Percentiles rank a stretch among this genome's conserved stretches.
Conservation (phyloP, 2,888 invertebrate species). For the Hypolimnas misippus region DNA sequence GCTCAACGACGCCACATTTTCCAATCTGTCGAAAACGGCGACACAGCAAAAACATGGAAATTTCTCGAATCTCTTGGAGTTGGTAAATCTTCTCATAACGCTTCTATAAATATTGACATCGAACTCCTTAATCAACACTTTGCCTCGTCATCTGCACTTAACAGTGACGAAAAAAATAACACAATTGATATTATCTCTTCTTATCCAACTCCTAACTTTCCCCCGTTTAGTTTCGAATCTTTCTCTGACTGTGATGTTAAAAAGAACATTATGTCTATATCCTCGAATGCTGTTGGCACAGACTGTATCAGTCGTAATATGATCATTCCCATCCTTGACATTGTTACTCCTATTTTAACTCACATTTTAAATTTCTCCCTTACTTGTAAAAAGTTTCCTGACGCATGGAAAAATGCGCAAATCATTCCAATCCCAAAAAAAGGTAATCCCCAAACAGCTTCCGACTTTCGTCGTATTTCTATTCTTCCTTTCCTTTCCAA, state of each 20-base stretch:
- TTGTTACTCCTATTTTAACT: not conserved
- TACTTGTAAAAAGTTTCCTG: constrained; percentile 1
- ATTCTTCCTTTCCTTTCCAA: not conserved
- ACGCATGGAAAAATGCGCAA: not conserved
- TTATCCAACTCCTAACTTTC: not conserved
- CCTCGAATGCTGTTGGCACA: not conserved
- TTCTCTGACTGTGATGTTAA: not conserved
- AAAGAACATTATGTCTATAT: not conserved
- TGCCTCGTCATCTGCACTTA: not conserved
- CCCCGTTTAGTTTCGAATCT: not conserved
- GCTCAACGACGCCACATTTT: too few species aligned
- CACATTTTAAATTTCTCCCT: not conserved
- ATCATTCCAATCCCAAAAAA: not conserved
- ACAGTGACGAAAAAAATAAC: not conserved
- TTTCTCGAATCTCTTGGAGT: constrained; percentile 20
- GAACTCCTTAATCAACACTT: constrained; percentile 16
- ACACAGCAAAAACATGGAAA: constrained; percentile 15
- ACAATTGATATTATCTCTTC: constrained; percentile 1
- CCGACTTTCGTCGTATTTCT: not conserved
- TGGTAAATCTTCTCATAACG: constrained; percentile 5
- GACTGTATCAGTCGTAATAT: not conserved
- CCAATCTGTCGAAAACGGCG: not conserved
- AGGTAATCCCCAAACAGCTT: not conserved
- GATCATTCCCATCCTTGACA: constrained; percentile 4
- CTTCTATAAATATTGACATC: not conserved